Base-by-base conservation (phyloP, 2,888 invertebrate species). In the Teleogryllus oceanicus region DNA sequence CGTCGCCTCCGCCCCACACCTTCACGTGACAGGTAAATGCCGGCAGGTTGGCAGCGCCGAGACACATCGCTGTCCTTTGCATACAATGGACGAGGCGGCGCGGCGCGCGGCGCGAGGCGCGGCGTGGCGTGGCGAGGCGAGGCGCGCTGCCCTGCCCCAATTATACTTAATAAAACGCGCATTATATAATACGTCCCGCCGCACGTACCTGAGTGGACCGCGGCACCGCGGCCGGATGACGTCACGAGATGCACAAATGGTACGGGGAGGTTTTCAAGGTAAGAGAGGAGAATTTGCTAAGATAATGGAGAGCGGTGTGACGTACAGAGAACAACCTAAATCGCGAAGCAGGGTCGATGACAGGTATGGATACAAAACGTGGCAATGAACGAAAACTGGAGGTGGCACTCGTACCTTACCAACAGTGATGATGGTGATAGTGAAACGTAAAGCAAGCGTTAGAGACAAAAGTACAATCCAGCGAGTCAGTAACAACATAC, bases 151-250 rank as follows among this genome's bases (percentile, higher is more conserved):
- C 62, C 16, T 62, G 62, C 62, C n/a, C 62, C 62, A 62, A 62
- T 62, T 62, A 62, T n/a, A 62, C 62, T 62, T 62, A 62, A 62
- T 62, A 62, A 62, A 62, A 62, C 62, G 62, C 62, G 62, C 11
- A 62, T 62, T 62, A 62, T 62, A 62, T 62, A 62, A 62, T 62
- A 62, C 62, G 62, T 62, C 62, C 62, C n/a, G 62, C 62, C n/a
- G n/a, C 16, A 13, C n/a, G 62, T 13, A 62, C 62, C 62, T 62
- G n/a, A 5, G 16, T 2, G 62, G 62, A 12, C 62, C 62, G 62
- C 62, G 16, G 62, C n/a, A 8, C n/a, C 5, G 62, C 62, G 10
- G 62, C 13, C 8, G 62, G 62, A 11, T 62, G 62, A 62, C 8
- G 8, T 37, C 37, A 37, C 37, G 37, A 8, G 37, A 37, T 13